Evolutionary conservation across 2,113 vertebrate species (phyloP).

Genomic region (Scolopax mira): DNA sequence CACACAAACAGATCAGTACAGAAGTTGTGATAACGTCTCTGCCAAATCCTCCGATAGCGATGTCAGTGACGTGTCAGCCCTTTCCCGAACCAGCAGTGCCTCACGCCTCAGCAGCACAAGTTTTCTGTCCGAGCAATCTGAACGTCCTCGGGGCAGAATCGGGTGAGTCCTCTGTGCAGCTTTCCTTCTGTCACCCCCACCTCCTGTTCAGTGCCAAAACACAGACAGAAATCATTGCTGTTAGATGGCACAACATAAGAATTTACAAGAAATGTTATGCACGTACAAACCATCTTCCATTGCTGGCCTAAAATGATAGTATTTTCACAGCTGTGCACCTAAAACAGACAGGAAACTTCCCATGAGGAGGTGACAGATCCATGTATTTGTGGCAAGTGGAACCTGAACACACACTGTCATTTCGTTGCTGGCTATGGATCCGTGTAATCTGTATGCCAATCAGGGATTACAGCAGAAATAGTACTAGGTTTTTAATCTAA

Average conservation of each 20-base stretch:
- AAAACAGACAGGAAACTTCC: background rate
- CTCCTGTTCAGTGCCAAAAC: background rate
- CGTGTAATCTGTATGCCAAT: background rate
- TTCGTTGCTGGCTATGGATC: background rate
- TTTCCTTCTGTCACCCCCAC: background rate
- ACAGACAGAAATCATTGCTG: background rate
- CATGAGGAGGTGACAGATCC: background rate
- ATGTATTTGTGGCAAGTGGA: background rate
- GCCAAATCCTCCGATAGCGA: constrained; percentile 97
- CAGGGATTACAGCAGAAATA: background rate
- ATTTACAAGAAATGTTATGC: background rate
- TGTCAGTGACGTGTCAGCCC: constrained; percentile 92
- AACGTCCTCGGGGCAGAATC: constrained; percentile 89
- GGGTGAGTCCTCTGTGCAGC: constrained; percentile 81
- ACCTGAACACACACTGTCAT: background rate
- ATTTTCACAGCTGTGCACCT: background rate
- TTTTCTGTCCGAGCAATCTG: constrained; percentile 98
- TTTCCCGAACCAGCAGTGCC: constrained; percentile 97
- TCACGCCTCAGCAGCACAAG: constrained; percentile 98
- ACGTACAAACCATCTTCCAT: background rate
- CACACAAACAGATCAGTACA: constrained; percentile 89
- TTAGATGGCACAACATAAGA: too few relatives aligned
- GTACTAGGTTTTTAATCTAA: background rate
- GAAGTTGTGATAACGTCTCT: constrained; percentile 95
- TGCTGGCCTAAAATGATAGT: background rate